Percentiles rank a stretch among this genome's conserved stretches.
These are phyloP conservation scores for Mesoligia furuncula DNA, from an alignment of 2,888 invertebrate species.

Conservation along the genomic window DNA sequence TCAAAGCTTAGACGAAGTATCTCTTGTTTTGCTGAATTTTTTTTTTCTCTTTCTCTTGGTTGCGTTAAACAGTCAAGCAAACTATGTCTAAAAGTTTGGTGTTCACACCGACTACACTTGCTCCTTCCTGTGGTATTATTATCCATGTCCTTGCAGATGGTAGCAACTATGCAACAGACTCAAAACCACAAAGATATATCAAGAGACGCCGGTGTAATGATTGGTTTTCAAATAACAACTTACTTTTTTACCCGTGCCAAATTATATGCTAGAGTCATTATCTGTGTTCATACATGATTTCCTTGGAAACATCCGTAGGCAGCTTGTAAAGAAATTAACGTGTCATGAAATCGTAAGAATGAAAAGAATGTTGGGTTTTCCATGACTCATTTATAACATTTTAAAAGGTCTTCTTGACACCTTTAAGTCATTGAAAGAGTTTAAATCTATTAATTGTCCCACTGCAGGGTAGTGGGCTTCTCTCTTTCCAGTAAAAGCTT, in stretches of 20 bases:
- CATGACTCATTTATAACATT: slow-evolving; percentile 15
- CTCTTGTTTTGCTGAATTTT: not conserved
- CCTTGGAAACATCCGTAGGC: slow-evolving; percentile 44
- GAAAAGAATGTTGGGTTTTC: slow-evolving; percentile 31
- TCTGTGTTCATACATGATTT: slow-evolving; percentile 33
- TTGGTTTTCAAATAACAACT: slow-evolving; percentile 24
- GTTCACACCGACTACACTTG: not conserved
- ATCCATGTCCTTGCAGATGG: slow-evolving; percentile 12
- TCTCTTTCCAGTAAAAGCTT: not conserved
- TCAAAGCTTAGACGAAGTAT: not conserved
- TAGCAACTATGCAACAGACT: slow-evolving; percentile 9
- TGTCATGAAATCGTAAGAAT: slow-evolving; percentile 28
- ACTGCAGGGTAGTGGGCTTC: not conserved
- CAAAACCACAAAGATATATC: slow-evolving; percentile 21
- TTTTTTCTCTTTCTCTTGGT: too few relatives aligned
- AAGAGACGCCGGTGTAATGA: slow-evolving; percentile 6
- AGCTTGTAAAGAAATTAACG: slow-evolving; percentile 36
- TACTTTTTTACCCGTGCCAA: slow-evolving; percentile 41
- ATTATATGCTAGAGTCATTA: slow-evolving; percentile 31
- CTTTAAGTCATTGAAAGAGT: not conserved
- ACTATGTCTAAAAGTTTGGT: not conserved
- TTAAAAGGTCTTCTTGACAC: not conserved
- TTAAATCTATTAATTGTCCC: not conserved
- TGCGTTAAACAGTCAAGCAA: not conserved
- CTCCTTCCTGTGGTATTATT: not conserved